A percentile compares a stretch with the other conserved stretches of the same genome.
phyloP scores from a whole-genome alignment of 35 echinoderm and acorn worm species.

The Apostichopus parvimensis region DNA sequence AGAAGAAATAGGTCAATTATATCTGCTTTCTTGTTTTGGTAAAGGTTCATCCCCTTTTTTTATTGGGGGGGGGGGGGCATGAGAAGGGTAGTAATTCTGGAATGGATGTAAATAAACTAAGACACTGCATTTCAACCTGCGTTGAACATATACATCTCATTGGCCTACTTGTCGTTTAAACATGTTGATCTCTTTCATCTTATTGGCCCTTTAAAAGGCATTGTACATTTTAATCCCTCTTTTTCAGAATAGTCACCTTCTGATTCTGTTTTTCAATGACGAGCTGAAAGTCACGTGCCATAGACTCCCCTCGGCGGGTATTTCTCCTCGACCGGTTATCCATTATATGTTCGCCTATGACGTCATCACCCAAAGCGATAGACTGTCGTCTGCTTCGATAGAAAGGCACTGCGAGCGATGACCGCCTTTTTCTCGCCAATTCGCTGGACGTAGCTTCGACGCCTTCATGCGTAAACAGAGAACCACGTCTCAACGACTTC shows the following conservation, averaged over 20 bases:
- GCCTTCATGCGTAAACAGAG: background rate
- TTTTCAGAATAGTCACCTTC: background rate
- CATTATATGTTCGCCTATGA: background rate
- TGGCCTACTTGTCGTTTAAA: no score
- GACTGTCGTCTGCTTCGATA: background rate
- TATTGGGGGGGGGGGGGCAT: no score
- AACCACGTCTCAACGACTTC: constrained; percentile 31
- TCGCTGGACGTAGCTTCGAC: background rate
- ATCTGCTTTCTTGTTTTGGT: no score
- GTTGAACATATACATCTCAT: no score
- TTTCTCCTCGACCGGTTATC: background rate
- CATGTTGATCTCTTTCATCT: no score
- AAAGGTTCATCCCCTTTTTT: no score
- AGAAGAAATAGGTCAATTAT: no score
- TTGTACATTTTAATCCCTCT: background rate
- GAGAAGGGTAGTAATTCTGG: no score
- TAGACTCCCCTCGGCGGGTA: background rate
- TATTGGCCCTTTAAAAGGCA: no score
- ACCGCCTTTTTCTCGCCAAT: background rate
- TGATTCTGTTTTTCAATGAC: background rate
- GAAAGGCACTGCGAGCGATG: constrained; percentile 16
- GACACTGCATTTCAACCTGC: no score
- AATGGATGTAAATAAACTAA: no score
- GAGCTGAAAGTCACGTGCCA: background rate
- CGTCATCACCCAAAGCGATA: background rate